These are phyloP conservation scores for Eudemis profundana DNA, from an alignment of 2,888 invertebrate species.

Conservation along the genomic window DNA sequence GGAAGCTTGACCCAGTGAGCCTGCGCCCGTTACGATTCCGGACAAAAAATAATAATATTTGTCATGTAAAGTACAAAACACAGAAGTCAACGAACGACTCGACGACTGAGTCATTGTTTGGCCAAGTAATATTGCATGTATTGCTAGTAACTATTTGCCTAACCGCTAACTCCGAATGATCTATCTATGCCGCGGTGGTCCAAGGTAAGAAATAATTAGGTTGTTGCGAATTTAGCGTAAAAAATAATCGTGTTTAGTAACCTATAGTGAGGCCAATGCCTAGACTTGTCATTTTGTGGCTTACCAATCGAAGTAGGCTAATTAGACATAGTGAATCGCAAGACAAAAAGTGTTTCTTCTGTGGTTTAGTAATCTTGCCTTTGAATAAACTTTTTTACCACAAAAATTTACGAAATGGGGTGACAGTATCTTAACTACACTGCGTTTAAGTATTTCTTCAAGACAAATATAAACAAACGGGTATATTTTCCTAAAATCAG, in stretches of 20 bases:
- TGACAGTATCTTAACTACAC: too few relatives aligned
- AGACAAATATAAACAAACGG: too few relatives aligned
- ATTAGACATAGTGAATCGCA: background rate
- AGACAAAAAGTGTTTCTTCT: background rate
- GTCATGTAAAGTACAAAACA: slow-evolving; percentile 62
- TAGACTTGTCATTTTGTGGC: slow-evolving; percentile 24
- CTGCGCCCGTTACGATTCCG: slow-evolving; percentile 47
- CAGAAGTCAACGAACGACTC: slow-evolving; percentile 69
- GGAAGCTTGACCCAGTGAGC: slow-evolving; percentile 34
- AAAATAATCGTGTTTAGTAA: slow-evolving; percentile 38
- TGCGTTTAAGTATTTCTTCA: too few relatives aligned
- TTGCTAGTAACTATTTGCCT: slow-evolving; percentile 56
- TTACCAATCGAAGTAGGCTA: slow-evolving; percentile 17
- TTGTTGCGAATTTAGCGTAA: slow-evolving; percentile 41
- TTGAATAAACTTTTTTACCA: background rate
- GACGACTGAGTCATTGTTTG: slow-evolving; percentile 69
- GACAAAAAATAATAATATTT: slow-evolving; percentile 53
- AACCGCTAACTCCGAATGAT: slow-evolving; percentile 51
- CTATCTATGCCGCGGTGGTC: slow-evolving; percentile 44
- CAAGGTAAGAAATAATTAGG: slow-evolving; percentile 43
- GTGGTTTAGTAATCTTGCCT: background rate
- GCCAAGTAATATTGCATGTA: slow-evolving; percentile 59
- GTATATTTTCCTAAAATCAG: too few relatives aligned
- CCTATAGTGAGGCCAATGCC: slow-evolving; percentile 36
- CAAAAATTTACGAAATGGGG: too few relatives aligned